Evolutionary conservation across 2,797 vertebrate genomes (phyloP).

Genomic region (Enteromius trimaculatus): DNA sequence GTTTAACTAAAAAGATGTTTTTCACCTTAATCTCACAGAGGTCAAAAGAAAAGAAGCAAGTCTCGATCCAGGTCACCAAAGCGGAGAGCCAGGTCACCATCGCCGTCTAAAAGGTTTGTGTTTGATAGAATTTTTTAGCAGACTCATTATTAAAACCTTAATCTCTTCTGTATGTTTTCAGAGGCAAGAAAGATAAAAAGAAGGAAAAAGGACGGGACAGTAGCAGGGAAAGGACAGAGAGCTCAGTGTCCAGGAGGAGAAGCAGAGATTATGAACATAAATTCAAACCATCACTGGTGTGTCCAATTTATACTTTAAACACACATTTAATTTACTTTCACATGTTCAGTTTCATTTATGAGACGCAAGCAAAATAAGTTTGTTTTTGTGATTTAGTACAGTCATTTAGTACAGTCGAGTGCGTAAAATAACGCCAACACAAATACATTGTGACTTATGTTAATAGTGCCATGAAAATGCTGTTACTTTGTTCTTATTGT

Average conservation of each 20-base stretch:
- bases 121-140: neutral
- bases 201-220: constrained; percentile 79
- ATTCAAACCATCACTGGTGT: constrained; percentile 73
- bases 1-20: neutral
- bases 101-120: constrained; percentile 81
- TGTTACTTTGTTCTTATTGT: neutral
- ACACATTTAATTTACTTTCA: neutral
- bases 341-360: neutral
- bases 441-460: neutral
- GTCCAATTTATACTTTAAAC: constrained; percentile 44
- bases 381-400: neutral
- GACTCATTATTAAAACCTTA: neutral
- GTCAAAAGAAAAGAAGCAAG: constrained; percentile 84
- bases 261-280: constrained; percentile 83
- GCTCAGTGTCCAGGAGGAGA: constrained; percentile 85
- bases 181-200: constrained; percentile 89
- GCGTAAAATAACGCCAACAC: neutral
- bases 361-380: neutral
- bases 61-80: constrained; percentile 85
- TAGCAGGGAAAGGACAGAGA: constrained; percentile 82
- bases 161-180: constrained; percentile 61
- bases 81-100: constrained; percentile 84
- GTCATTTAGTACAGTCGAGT: neutral
- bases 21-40: constrained; percentile 70
- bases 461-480: neutral